Evolutionary conservation across 2,888 invertebrate species (phyloP).

Genomic region (Athrips mouffetella): DNA sequence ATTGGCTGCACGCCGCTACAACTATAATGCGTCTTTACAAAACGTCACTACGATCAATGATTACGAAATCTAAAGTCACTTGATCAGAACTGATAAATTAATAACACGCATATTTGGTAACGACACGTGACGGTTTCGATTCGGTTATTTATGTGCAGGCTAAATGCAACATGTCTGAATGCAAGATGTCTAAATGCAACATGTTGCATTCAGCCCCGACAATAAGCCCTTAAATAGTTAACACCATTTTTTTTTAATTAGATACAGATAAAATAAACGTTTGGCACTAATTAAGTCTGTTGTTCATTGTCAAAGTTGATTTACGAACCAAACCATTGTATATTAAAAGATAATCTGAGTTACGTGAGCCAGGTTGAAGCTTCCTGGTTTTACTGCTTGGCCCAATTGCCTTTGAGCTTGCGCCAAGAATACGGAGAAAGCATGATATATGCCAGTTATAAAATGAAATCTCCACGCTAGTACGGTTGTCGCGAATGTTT

Average conservation of each 20-base stretch:
- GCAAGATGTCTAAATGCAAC: neutral
- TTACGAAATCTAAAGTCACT: conserved; percentile 8
- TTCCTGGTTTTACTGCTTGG: conserved; percentile 56
- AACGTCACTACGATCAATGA: conserved; percentile 1
- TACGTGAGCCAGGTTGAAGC: conserved; percentile 36
- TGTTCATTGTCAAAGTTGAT: conserved; percentile 16
- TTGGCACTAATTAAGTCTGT: conserved; percentile 17
- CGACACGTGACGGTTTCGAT: neutral
- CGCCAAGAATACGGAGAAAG: conserved; percentile 70
- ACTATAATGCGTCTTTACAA: conserved; percentile 11
- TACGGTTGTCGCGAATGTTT: conserved; percentile 46
- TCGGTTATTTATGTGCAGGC: neutral
- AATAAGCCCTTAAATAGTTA: no score
- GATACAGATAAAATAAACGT: neutral
- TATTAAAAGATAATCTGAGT: conserved; percentile 36
- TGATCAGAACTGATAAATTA: neutral
- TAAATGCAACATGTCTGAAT: neutral
- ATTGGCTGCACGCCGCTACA: conserved; percentile 11
- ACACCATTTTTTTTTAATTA: no score
- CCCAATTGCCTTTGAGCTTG: conserved; percentile 64
- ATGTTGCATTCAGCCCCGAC: no score
- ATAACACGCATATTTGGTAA: neutral
- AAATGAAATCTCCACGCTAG: conserved; percentile 41
- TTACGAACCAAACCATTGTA: conserved; percentile 33
- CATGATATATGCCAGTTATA: conserved; percentile 48